Evolutionary conservation across 53 echinoderm and acorn worm species (phyloP).

Genomic region (Echinarachnius parma): DNA sequence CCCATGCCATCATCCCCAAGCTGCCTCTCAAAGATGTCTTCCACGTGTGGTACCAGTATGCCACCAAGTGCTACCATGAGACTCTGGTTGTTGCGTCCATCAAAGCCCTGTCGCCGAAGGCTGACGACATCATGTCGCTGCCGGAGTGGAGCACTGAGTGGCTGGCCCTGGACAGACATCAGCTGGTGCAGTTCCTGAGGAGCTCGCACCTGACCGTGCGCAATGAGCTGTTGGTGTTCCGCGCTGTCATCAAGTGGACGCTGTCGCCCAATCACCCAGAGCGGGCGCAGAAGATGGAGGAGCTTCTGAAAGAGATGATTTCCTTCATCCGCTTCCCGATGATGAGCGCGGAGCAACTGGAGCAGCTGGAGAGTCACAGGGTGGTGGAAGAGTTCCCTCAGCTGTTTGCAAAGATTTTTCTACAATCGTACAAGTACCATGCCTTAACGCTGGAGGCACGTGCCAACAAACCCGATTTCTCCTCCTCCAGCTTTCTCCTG

Average conservation of each 20-base stretch:
- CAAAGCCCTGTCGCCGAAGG: slow-evolving; percentile 89
- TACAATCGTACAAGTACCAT: slow-evolving; percentile 90
- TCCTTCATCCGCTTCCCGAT: slow-evolving; percentile 84
- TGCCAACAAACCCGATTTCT: slow-evolving; percentile 63
- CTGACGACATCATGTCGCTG: slow-evolving; percentile 95
- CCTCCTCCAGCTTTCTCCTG: slow-evolving; percentile 62
- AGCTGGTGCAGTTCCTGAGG: slow-evolving; percentile 88
- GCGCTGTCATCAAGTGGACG: slow-evolving; percentile 88
- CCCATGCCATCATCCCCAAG: slow-evolving; percentile 87
- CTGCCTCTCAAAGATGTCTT: slow-evolving; percentile 95
- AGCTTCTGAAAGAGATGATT: slow-evolving; percentile 67
- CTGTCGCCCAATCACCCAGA: slow-evolving; percentile 88
- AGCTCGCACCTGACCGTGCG: slow-evolving; percentile 91
- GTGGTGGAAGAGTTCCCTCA: slow-evolving; percentile 66
- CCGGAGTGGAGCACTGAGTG: slow-evolving; percentile 96
- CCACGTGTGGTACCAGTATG: slow-evolving; percentile 98
- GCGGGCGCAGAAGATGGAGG: slow-evolving; percentile 61
- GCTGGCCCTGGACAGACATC: slow-evolving; percentile 85
- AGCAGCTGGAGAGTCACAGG: slow-evolving; percentile 66
- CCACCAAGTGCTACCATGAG: slow-evolving; percentile 98
- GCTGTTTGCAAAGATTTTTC: slow-evolving; percentile 64
- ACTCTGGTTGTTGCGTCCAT: slow-evolving; percentile 70
- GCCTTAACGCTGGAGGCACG: slow-evolving; percentile 71
- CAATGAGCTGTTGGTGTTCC: slow-evolving; percentile 83
- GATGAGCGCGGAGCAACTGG: slow-evolving; percentile 93